Percentiles rank a stretch among this genome's conserved stretches.
These are phyloP conservation scores for Anabacerthia variegaticeps DNA, from an alignment of 2,797 vertebrate genomes.

Conservation along the genomic window DNA sequence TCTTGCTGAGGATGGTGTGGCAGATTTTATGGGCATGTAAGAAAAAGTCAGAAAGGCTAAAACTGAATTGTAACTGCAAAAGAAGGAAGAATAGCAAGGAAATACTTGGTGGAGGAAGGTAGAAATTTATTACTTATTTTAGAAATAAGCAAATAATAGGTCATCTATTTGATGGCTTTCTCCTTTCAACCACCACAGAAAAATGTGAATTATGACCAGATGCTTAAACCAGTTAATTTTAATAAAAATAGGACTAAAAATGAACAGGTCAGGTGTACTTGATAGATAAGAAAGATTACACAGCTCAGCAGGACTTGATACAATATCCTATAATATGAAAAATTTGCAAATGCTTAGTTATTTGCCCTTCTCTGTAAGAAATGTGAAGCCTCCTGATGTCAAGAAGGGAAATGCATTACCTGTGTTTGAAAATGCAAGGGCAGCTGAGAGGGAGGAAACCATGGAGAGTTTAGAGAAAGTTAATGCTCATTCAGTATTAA, in stretches of 20 bases:
- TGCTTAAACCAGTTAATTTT: slow-evolving; percentile 4
- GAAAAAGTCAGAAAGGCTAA: background rate
- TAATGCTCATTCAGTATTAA: background rate
- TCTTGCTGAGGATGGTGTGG: background rate
- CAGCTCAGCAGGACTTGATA: background rate
- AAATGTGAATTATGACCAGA: background rate
- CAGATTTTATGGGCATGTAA: background rate
- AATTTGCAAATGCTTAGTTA: background rate
- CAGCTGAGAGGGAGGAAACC: background rate
- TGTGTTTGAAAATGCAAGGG: background rate
- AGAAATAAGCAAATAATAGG: background rate
- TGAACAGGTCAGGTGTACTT: background rate
- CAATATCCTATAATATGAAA: background rate
- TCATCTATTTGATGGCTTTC: background rate
- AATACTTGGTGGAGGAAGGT: background rate
- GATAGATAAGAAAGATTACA: background rate
- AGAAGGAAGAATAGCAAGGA: background rate
- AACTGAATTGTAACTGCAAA: background rate
- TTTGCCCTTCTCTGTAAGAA: background rate
- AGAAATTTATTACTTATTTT: background rate
- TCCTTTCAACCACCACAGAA: background rate
- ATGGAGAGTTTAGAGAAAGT: background rate
- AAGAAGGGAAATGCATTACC: background rate
- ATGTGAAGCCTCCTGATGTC: background rate
- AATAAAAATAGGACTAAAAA: background rate